Base-by-base conservation (phyloP, 2,888 invertebrate genomes). In the Eumerus sabulonum region DNA sequence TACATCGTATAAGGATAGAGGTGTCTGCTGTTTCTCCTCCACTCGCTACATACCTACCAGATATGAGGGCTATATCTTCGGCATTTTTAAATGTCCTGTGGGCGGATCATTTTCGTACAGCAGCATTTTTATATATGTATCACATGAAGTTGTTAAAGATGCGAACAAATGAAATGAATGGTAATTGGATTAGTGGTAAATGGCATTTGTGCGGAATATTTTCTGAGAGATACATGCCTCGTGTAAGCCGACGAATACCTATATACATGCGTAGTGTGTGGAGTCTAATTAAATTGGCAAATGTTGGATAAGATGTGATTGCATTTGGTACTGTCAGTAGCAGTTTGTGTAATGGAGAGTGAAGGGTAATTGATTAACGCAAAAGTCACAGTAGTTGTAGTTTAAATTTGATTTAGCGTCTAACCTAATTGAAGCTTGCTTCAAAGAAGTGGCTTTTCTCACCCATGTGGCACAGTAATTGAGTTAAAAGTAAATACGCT, bases 51-150 rank as follows among this genome's bases (percentile, higher is more conserved):
- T n/a, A n/a, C n/a, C n/a, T 9, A 38, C n/a, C 42, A 38, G 9
- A 13, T 53, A 14, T 38, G 16, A 42, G 7, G 40, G 11, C 27
- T 45, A 16, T 53, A 12, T 44, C 36, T 36, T 5, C 36, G 5
- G 36, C 36, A 11, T 11, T 36, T n/a, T 74, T 79, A 60, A 79
- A 59, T 74, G 68, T 40, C 59, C 53, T 74, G 74, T 74, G 74
- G 68, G 64, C 68, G 54, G 68, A 74, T 45, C 74, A 79, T 79
- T 79, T 79, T 74, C 64, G 59, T 74, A 74, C 64, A 56, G 67
- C 64, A 79, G 64, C 74, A 56, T 53, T 60, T 74, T 74, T 79
- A 74, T 79, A 68, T 42, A n/a, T n/a, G n/a, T n/a, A n/a, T 74
- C 74, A 44, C 68, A 74, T 79, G 63, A 74, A 74, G 40, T 50